phyloP scores from a whole-genome alignment of 2,797 vertebrate species.

The Platalea minor region DNA sequence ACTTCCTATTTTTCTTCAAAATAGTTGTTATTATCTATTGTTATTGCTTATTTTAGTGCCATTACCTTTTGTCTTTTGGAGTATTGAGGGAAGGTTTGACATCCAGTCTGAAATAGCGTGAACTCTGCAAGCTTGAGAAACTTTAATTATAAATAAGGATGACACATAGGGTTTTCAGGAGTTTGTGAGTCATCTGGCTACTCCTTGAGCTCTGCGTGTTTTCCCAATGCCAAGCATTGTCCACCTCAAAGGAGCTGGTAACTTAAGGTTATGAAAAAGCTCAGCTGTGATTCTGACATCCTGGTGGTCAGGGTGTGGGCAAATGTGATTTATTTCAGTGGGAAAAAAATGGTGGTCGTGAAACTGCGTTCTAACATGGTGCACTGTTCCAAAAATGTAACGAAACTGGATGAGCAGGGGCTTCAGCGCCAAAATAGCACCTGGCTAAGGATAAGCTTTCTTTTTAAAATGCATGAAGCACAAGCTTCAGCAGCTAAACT shows the following conservation, averaged over 20 bases:
- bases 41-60: constrained; percentile 47
- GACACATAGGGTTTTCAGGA: constrained; percentile 72
- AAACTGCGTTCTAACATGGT: not conserved
- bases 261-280: constrained; percentile 58
- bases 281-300: constrained; percentile 68
- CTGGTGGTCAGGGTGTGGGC: not conserved
- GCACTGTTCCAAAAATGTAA: not conserved
- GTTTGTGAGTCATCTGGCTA: constrained; percentile 69
- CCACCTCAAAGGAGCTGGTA: constrained; percentile 13
- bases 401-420: not conserved
- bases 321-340: constrained; percentile 14
- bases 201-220: constrained; percentile 62
- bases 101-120: constrained; percentile 70
- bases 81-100: constrained; percentile 62
- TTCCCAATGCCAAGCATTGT: constrained; percentile 47
- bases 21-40: not conserved
- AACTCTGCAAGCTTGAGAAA: constrained; percentile 70
- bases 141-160: constrained; percentile 73
- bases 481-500: not conserved
- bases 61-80: not conserved
- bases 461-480: not conserved
- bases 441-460: not conserved
- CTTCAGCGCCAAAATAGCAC: not conserved
- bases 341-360: not conserved
- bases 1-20: not conserved